Conservation (phyloP, 2,888 invertebrate genomes). For the Criorhina ranunculi region DNA sequence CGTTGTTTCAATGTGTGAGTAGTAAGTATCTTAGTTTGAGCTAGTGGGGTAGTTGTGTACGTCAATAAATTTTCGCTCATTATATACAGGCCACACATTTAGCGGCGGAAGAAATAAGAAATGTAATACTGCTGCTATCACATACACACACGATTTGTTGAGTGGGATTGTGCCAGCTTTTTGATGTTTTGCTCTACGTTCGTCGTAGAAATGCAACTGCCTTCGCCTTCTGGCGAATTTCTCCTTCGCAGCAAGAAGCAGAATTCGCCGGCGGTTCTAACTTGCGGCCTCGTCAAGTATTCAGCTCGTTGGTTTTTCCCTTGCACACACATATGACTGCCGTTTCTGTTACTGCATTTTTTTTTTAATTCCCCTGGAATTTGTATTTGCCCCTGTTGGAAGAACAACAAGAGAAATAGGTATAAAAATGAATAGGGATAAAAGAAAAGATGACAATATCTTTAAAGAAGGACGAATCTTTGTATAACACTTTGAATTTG, state of each 20-base stretch:
- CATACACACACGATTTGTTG: slow-evolving; percentile 41
- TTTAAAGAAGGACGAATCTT: slow-evolving; percentile 14
- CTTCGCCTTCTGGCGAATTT: slow-evolving; percentile 66
- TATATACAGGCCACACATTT: slow-evolving; percentile 59
- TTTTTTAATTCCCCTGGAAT: slow-evolving; percentile 45
- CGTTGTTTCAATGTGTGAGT: slow-evolving; percentile 59
- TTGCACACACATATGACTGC: slow-evolving; percentile 59
- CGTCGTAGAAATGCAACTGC: slow-evolving; percentile 49
- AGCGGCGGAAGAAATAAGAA: slow-evolving; percentile 43
- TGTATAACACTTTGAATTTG: slow-evolving; percentile 41
- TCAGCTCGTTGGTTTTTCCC: slow-evolving; percentile 60
- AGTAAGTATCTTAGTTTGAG: slow-evolving; percentile 52
- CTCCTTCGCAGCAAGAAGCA: slow-evolving; percentile 77
- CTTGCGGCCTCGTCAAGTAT: slow-evolving; percentile 76
- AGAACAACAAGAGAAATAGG: not conserved
- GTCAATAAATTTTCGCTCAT: slow-evolving; percentile 48
- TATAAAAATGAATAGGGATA: slow-evolving; percentile 7
- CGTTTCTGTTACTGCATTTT: slow-evolving; percentile 49
- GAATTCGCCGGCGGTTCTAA: slow-evolving; percentile 78
- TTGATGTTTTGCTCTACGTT: slow-evolving; percentile 33
- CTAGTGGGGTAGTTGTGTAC: slow-evolving; percentile 38
- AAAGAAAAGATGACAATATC: slow-evolving; percentile 16
- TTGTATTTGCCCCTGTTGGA: slow-evolving; percentile 21
- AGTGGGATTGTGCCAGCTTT: slow-evolving; percentile 53
- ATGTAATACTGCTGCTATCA: slow-evolving; percentile 39